Base-by-base conservation (phyloP, 2,113 vertebrate genomes). In the Chascanopsetta lugubris region DNA sequence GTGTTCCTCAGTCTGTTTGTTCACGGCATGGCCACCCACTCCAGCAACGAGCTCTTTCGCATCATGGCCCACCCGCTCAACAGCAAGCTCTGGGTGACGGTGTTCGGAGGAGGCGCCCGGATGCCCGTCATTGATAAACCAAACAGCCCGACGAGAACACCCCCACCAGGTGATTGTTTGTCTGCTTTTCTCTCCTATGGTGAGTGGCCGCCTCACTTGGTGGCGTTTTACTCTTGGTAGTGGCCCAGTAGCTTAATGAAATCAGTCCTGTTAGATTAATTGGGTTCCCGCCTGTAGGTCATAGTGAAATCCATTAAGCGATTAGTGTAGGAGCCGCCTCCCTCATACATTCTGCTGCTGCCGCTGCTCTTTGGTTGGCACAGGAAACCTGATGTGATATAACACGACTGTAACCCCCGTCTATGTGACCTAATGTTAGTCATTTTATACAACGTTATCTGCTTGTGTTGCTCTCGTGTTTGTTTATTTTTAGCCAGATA, bases 1-100 rank as follows among this genome's bases (percentile, higher is more conserved):
- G 94, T 99, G 24, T 98, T 94, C 89, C 93, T 99, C 77, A 96
- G 96, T 82, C 92, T 99, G 10, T 97, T 99, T 85, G 95, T 95
- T 72, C 96, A 98, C 78, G 97, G 97, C 70, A 89, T 99, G 77
- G 96, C 96, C 84, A 99, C 95, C 45, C 97, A 99, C 93, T 96
- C 96, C 61, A 95, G 95, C 89, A 95, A 94, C 45, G 95, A 98
- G 76, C 87, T 99, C 11, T 97, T 95, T 77, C 95, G 95, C 75
- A 94, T 97, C 59, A 87, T 95, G 70, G 94, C 95, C 59, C 97
- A 99, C 85, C 95, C 95, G n/a, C 94, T 99, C 72, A 95, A 94
- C 86, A 90, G 91, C 84, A 95, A 95, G 84, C 95, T 98, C 83
- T 99, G 97, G 97, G 93, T 94, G 87, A 93, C 94, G 6, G 42